Base-by-base conservation (phyloP, 2,888 invertebrate genomes). In the Lasioglossum lativentre region DNA sequence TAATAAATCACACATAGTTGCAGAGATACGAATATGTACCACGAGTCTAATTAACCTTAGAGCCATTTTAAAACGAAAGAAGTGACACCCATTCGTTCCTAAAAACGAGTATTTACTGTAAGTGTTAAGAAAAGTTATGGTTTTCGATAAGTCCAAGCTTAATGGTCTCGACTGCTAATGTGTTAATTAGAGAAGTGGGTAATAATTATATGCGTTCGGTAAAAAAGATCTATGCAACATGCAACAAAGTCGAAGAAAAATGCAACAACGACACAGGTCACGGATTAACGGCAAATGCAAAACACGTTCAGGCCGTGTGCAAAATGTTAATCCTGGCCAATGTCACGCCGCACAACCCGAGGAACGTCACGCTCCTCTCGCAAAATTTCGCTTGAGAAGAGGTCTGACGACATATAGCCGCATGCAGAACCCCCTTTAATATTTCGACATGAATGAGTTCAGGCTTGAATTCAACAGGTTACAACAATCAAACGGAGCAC, bases 301-400 rank as follows among this genome's bases (percentile, higher is more conserved):
- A 75, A 63, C 70, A 52, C 34, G 63, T 68, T 75, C 52, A 38
- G 30, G 72, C 47, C 72, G n/a, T 42, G 52, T 68, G 66, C 75
- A 38, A 74, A 75, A 77, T 30, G 70, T 70, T 77, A 80, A 80
- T 87, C 70, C 80, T 42, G 56, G 47, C 42, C 83, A 80, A 75
- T 76, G 83, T 78, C 83, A 80, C 59, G 73, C 63, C 47, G 76
- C 56, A 63, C 68, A 75, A 34, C n/a, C 70, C 71, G 73, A 23
- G 77, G 72, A 85, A 40, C 76, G 80, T 83, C 83, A 83, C 71
- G 82, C 71, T 70, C 59, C 78, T 82, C 82, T 34, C 70, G 74
- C 52, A 19, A 82, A 74, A 56, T 82, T 84, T 78, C 42, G 38
- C 34, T 78, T 75, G 82, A 84, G 71, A 84, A 78, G 78, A 10